Conservation (phyloP, 2,888 invertebrate species). For the Myopa tessellatipennis region DNA sequence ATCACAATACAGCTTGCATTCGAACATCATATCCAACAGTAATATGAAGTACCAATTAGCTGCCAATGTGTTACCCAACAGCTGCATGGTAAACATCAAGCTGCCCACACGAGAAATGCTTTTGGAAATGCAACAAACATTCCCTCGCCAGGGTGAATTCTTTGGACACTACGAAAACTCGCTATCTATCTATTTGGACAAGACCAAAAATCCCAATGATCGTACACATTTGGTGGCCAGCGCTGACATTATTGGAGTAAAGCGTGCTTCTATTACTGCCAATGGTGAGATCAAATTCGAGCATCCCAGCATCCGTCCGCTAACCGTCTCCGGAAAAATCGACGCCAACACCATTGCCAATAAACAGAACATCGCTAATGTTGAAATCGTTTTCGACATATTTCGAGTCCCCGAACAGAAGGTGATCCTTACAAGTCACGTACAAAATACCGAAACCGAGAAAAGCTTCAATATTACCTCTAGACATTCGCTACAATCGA, state of each 20-base stretch:
- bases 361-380: slow-evolving; percentile 56
- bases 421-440: slow-evolving; percentile 59
- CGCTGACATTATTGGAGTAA: slow-evolving; percentile 70
- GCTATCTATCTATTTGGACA: slow-evolving; percentile 76
- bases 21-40: slow-evolving; percentile 77
- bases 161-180: slow-evolving; percentile 76
- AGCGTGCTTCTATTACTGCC: slow-evolving; percentile 69
- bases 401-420: slow-evolving; percentile 73
- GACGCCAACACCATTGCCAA: slow-evolving; percentile 58
- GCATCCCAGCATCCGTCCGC: slow-evolving; percentile 74
- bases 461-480: slow-evolving; percentile 68
- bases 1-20: slow-evolving; percentile 75
- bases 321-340: slow-evolving; percentile 68
- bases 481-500: slow-evolving; percentile 67
- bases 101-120: slow-evolving; percentile 78
- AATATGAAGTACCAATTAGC: slow-evolving; percentile 80
- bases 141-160: slow-evolving; percentile 67
- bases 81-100: slow-evolving; percentile 74
- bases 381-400: slow-evolving; percentile 71
- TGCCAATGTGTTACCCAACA: slow-evolving; percentile 74
- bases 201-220: slow-evolving; percentile 76
- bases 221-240: slow-evolving; percentile 73
- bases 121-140: slow-evolving; percentile 71
- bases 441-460: slow-evolving; percentile 45
- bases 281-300: slow-evolving; percentile 74